Percentiles rank a stretch among this genome's conserved stretches.
phyloP scores from a whole-genome alignment of 2,888 invertebrate genomes.

The Clivina fossor region DNA sequence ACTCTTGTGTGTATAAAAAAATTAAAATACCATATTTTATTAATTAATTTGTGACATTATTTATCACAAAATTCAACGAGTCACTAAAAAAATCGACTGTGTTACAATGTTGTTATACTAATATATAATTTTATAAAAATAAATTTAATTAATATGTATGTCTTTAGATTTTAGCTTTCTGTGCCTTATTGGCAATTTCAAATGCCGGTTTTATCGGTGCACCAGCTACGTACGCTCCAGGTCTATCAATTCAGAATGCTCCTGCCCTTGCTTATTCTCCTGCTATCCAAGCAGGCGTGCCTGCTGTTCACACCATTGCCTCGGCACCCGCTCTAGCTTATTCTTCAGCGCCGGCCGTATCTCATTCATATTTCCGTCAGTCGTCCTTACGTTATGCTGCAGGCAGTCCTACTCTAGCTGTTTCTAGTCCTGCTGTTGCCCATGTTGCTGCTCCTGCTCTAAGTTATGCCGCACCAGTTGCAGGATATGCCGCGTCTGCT shows the following conservation, averaged over 20 bases:
- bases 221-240: conserved; percentile 39
- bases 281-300: too few species aligned
- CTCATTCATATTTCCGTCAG: conserved; percentile 42
- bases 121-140: too few species aligned
- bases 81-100: too few species aligned
- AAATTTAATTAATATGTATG: too few species aligned
- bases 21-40: too few species aligned
- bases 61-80: too few species aligned
- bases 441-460: conserved; percentile 41
- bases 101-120: too few species aligned
- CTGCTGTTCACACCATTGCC: conserved; percentile 49
- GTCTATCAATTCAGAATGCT: conserved; percentile 22
- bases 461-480: conserved; percentile 43
- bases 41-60: too few species aligned
- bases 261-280: conserved; percentile 41
- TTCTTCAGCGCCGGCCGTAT: conserved; percentile 45
- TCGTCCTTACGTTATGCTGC: conserved; percentile 44
- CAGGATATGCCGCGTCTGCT: conserved; percentile 50
- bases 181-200: conserved; percentile 62
- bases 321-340: conserved; percentile 46
- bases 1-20: too few species aligned
- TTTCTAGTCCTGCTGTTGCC: conserved; percentile 42
- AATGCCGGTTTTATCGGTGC: conserved; percentile 60
- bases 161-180: conserved; percentile 58
- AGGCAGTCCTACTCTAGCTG: conserved; percentile 44